These are phyloP conservation scores for Phyllostomus hastatus DNA, from an alignment of 2,113 vertebrate species.

Conservation along the genomic window DNA sequence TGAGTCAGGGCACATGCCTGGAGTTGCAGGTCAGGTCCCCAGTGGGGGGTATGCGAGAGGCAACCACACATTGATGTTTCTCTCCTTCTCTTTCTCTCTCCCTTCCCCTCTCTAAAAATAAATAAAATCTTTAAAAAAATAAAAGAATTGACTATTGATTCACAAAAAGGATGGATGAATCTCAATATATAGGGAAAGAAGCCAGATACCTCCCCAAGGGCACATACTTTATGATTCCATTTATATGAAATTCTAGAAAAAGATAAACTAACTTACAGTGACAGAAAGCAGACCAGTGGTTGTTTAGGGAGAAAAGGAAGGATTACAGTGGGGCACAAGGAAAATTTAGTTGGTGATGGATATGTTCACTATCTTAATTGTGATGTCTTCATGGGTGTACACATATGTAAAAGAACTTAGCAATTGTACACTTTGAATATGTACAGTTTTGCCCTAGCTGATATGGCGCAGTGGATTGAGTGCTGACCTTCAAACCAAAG, in stretches of 20 bases:
- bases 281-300: not conserved
- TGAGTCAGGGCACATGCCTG: too few species aligned
- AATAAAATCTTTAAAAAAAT: too few species aligned
- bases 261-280: not conserved
- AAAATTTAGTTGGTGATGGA: not conserved
- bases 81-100: too few species aligned
- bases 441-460: not conserved
- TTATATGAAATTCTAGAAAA: conserved; percentile 38
- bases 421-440: not conserved
- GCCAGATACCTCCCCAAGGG: not conserved
- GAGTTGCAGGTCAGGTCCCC: too few species aligned
- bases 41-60: too few species aligned
- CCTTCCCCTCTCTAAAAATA: too few species aligned
- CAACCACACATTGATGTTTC: too few species aligned
- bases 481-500: too few species aligned
- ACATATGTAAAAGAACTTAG: not conserved
- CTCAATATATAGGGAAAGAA: not conserved
- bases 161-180: not conserved
- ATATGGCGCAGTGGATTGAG: too few species aligned
- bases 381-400: not conserved
- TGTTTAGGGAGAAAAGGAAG: not conserved
- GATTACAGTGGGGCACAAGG: not conserved
- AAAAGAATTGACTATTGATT: not conserved
- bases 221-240: not conserved
- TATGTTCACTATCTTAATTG: not conserved